Base-by-base conservation (phyloP, 2,888 invertebrate species). In the Xanthia icteritia region DNA sequence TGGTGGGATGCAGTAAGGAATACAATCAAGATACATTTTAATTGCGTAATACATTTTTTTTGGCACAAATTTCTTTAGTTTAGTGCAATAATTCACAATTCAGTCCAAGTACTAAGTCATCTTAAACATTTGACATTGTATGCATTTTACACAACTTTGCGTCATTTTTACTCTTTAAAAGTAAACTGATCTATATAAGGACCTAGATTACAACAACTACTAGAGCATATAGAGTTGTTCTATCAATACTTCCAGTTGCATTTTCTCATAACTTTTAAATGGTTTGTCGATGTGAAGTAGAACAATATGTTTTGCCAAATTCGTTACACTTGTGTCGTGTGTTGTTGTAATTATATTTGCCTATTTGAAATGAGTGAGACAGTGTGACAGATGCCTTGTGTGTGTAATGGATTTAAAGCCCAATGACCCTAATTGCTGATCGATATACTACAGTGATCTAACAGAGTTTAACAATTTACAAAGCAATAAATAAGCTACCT, bases 301-400 rank as follows among this genome's bases (percentile, higher is more conserved):
- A 86, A 87, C 79, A 86, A 82, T 88, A 86, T 84, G 84, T 88
- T 88, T 89, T 89, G 90, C 89, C 90, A 91, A 89, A 91, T 88
- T 92, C 88, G 89, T 92, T 90, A 90, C 87, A 86, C 86, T 90
- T 88, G 86, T 89, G 86, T 90, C 90, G 78, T 86, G 87, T 82
- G 80, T 89, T 85, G 82, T 88, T 88, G 87, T 86, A 71, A 88
- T 89, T 87, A 87, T 88, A 88, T 79, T 89, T 88, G 91, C 89
- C 90, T 91, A 89, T 89, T 92, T 90, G 86, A 89, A 88, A 85
- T 84, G 89, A 89, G 89, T 91, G 91, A 89, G 87, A 89, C 77
- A 84, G 91, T 84, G 89, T 92, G 90, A 89, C 88, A 89, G 89
- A 90, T 92, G 91, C 91, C 91, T 91, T 91, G 88, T 89, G 90